Evolutionary conservation across 2,113 vertebrate species (phyloP).

Genomic region (Mohoua ochrocephala): DNA sequence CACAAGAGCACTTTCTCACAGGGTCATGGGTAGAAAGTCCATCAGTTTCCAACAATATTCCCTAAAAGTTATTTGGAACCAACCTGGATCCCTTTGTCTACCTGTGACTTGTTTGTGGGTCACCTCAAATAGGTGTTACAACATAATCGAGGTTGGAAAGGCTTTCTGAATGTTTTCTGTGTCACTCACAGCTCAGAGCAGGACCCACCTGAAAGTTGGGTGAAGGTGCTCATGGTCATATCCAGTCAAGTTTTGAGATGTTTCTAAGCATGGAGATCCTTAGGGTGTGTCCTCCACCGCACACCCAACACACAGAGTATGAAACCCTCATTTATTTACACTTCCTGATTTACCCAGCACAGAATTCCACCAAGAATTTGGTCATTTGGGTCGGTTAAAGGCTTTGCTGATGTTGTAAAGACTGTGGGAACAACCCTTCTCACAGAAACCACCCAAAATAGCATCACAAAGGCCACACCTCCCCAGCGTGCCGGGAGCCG

Average conservation of each 20-base stretch:
- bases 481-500: neutral
- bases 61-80: neutral
- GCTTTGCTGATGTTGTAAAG: neutral
- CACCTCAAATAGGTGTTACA: neutral
- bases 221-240: neutral
- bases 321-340: neutral
- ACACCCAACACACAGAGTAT: accelerated
- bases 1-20: neutral
- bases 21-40: neutral
- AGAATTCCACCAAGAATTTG: neutral
- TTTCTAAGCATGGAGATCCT: neutral
- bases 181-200: neutral
- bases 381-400: neutral
- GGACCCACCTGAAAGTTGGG: neutral
- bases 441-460: neutral
- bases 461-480: neutral
- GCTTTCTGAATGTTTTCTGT: neutral
- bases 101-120: neutral
- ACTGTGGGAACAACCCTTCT: neutral
- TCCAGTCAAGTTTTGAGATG: neutral
- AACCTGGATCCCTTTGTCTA: neutral
- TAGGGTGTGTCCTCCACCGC: neutral
- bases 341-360: neutral
- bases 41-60: neutral
- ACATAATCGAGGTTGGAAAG: neutral